phyloP scores from a whole-genome alignment of 1,140 invertebrate species.

The Chymomyza costata region DNA sequence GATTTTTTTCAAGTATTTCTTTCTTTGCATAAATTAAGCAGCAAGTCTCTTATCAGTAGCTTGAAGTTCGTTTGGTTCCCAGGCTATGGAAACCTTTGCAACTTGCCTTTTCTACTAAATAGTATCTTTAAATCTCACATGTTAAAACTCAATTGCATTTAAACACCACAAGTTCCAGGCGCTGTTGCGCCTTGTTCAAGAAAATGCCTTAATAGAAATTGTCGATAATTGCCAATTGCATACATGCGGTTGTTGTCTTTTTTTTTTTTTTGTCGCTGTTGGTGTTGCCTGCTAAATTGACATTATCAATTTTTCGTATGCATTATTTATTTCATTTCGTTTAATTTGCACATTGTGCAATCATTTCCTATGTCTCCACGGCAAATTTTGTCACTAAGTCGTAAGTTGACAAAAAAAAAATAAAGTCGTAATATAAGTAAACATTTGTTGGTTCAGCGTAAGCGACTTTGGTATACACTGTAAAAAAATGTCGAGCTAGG shows the following conservation, averaged over 20 bases:
- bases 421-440: too few relatives aligned
- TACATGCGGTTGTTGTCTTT: slow-evolving; percentile 16
- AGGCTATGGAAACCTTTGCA: slow-evolving; percentile 6
- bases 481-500: too few relatives aligned
- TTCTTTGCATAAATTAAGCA: slow-evolving; percentile 49
- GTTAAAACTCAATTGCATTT: slow-evolving; percentile 67
- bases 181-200: not conserved
- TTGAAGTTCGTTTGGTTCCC: not conserved
- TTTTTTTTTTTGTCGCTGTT: not conserved
- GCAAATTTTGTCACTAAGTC: too few relatives aligned
- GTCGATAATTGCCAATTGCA: slow-evolving; percentile 28
- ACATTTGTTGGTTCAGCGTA: too few relatives aligned
- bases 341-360: too few relatives aligned
- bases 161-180: slow-evolving; percentile 40
- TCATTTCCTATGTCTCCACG: too few relatives aligned
- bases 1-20: too few relatives aligned
- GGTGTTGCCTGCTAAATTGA: slow-evolving; percentile 37
- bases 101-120: slow-evolving; percentile 5
- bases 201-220: slow-evolving; percentile 64
- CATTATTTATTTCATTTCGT: slow-evolving; percentile 48
- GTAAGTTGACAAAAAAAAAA: too few relatives aligned
- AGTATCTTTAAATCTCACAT: slow-evolving; percentile 64
- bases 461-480: too few relatives aligned
- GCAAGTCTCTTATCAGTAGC: too few relatives aligned
- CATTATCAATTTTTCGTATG: slow-evolving; percentile 44